Evolutionary conservation across 2,113 vertebrate species (phyloP).

Genomic region (Tenrec ecaudatus): DNA sequence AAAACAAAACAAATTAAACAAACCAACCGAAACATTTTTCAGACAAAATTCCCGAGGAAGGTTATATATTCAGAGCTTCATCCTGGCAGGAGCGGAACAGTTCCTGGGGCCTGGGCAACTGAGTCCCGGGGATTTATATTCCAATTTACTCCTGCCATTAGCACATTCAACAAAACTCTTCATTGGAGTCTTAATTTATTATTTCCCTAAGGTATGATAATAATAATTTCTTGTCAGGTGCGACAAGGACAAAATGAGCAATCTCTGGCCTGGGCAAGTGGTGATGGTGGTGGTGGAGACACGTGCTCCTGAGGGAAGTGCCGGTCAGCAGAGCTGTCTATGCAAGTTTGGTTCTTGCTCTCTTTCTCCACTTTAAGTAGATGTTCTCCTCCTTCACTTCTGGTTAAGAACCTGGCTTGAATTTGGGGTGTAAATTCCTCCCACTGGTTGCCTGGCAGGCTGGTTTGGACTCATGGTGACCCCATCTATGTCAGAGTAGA

Average conservation of each 20-base stretch:
- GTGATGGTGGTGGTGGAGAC: not conserved
- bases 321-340: not conserved
- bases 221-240: not conserved
- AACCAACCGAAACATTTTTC: not conserved
- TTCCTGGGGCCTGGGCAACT: not conserved
- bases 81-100: not conserved
- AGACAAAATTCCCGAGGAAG: not conserved
- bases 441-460: too few relatives aligned
- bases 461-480: not conserved
- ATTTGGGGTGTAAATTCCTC: too few relatives aligned
- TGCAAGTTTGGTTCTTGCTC: not conserved
- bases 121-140: not conserved
- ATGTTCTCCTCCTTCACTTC: not conserved
- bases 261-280: not conserved
- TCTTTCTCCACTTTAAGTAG: not conserved
- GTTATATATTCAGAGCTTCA: constrained; percentile 5
- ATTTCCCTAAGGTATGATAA: not conserved
- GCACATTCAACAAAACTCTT: not conserved
- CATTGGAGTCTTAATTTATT: constrained; percentile 7
- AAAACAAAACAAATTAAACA: not conserved
- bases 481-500: not conserved
- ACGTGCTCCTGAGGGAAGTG: not conserved
- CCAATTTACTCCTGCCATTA: not conserved
- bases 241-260: not conserved
- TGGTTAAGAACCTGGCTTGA: not conserved